Evolutionary conservation across 1,140 invertebrate genomes (phyloP).

Genomic region (Pseudomyrmex gracilis): DNA sequence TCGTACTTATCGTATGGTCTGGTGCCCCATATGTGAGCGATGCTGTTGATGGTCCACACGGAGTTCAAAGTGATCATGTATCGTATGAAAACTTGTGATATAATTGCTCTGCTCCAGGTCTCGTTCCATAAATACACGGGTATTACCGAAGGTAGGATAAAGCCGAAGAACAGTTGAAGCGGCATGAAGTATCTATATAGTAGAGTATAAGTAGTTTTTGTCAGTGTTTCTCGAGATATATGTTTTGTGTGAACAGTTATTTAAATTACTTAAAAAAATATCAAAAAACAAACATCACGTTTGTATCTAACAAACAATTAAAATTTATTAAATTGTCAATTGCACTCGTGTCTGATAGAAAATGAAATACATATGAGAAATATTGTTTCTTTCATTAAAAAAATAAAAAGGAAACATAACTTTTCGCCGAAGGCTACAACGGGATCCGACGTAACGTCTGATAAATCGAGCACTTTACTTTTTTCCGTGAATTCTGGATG

Average conservation of each 20-base stretch:
- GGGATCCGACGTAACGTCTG: constrained; percentile 35
- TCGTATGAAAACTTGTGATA: constrained; percentile 86
- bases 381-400: neutral
- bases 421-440: constrained; percentile 23
- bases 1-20: constrained; percentile 89
- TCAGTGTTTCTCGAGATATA: neutral
- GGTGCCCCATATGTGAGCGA: constrained; percentile 90
- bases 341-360: neutral
- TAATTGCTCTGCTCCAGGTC: constrained; percentile 84
- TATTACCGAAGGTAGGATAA: constrained; percentile 90
- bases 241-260: too few relatives aligned
- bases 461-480: constrained; percentile 29
- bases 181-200: constrained; percentile 89
- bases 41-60: constrained; percentile 92
- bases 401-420: neutral
- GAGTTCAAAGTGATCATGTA: constrained; percentile 89
- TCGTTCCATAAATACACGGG: constrained; percentile 89
- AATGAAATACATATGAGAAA: neutral
- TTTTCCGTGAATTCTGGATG: constrained; percentile 54
- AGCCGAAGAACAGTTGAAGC: constrained; percentile 89
- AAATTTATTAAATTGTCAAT: too few relatives aligned
- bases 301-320: too few relatives aligned
- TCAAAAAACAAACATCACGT: neutral
- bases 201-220: too few relatives aligned
- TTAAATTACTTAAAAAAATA: neutral